phyloP scores from a whole-genome alignment of 2,888 invertebrate genomes.

The Anorthoa munda region DNA sequence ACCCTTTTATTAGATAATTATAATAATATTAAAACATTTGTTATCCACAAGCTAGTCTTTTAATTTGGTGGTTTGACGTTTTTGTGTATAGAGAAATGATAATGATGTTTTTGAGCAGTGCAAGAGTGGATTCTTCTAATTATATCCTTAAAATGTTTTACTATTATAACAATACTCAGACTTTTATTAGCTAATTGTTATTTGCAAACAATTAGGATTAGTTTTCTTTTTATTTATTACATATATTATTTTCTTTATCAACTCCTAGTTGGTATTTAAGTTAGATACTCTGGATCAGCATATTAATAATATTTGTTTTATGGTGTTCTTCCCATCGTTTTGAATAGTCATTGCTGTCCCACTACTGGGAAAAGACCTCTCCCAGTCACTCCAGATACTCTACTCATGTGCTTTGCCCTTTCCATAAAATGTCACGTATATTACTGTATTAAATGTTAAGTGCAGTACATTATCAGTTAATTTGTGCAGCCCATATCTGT shows the following conservation, averaged over 20 bases:
- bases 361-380: no score
- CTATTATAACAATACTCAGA: background rate
- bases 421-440: no score
- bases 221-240: no score
- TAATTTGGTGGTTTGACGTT: background rate
- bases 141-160: no score
- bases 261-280: background rate
- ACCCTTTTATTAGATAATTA: no score
- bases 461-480: background rate
- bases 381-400: no score
- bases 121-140: background rate
- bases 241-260: background rate
- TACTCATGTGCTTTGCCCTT: background rate
- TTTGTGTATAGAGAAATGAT: background rate
- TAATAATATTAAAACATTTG: background rate
- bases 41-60: background rate
- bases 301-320: background rate
- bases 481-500: background rate
- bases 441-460: background rate
- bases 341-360: no score
- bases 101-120: background rate
- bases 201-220: background rate
- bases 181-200: background rate
- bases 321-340: no score
- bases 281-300: background rate